A percentile compares a stretch with the other conserved stretches of the same genome.
phyloP scores from a whole-genome alignment of 2,888 invertebrate species.

The Cosmorhoe ocellata region DNA sequence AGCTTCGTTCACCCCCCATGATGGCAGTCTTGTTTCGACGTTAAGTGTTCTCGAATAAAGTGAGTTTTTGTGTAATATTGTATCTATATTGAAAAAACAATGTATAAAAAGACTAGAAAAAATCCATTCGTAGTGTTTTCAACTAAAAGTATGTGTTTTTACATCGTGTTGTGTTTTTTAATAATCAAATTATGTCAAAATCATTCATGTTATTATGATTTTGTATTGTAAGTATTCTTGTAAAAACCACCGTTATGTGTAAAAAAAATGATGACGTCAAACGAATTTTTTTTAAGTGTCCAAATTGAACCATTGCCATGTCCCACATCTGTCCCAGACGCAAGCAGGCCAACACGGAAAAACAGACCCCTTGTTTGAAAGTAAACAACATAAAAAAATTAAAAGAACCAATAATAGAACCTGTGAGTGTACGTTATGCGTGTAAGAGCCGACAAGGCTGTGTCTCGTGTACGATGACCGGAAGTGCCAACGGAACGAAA shows the following conservation, averaged over 20 bases:
- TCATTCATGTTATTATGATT: no score
- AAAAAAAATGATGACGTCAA: constrained; percentile 50
- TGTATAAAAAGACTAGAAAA: no score
- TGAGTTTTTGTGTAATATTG: no score
- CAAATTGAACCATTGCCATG: constrained; percentile 16
- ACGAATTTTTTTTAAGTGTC: constrained; percentile 7
- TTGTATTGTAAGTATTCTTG: no score
- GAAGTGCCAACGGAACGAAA: constrained; percentile 60
- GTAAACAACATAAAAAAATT: constrained; percentile 41
- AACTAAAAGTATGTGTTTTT: no score
- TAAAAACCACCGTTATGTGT: not conserved
- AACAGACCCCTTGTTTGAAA: constrained; percentile 57
- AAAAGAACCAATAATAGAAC: constrained; percentile 43
- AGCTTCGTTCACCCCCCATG: no score
- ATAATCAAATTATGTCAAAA: no score
- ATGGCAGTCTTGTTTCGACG: no score
- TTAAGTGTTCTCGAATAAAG: no score
- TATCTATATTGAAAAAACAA: no score
- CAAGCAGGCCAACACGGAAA: constrained; percentile 69
- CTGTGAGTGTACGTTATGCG: constrained; percentile 69
- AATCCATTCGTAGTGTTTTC: no score
- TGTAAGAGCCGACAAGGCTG: constrained; percentile 60
- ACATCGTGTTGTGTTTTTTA: no score
- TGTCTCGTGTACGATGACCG: constrained; percentile 75
- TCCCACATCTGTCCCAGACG: constrained; percentile 67